Evolutionary conservation across 2,113 vertebrate genomes (phyloP).

Genomic region (Chascanopsetta lugubris): DNA sequence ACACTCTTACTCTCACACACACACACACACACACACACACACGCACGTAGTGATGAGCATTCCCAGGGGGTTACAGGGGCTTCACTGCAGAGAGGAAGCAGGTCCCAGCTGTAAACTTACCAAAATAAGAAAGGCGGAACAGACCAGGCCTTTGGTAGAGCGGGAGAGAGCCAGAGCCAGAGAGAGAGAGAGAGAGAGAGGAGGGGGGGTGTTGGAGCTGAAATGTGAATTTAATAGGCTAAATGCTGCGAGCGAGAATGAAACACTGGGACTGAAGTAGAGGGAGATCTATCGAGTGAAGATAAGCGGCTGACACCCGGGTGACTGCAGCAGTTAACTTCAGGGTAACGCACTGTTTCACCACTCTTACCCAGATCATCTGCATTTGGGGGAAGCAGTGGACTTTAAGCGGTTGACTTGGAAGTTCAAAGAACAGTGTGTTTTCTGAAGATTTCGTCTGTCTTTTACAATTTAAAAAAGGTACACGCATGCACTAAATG

Average conservation of each 20-base stretch:
- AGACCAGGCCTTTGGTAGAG: not conserved
- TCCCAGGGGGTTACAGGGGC: slow-evolving; percentile 35
- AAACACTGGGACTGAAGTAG: slow-evolving; percentile 8
- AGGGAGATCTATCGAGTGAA: slow-evolving; percentile 21
- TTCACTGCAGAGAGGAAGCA: slow-evolving; percentile 43
- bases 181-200: not conserved
- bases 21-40: slow-evolving; percentile 20
- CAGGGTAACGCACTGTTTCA: slow-evolving; percentile 7
- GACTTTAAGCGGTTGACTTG: not conserved
- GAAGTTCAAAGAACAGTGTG: not conserved
- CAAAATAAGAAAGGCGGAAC: slow-evolving; percentile 29
- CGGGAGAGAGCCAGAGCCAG: not conserved
- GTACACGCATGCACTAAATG: not conserved
- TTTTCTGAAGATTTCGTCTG: not conserved
- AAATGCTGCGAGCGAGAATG: slow-evolving; percentile 28
- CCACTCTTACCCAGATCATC: not conserved
- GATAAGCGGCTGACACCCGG: slow-evolving; percentile 35
- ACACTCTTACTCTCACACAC: not conserved
- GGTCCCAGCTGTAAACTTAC: slow-evolving; percentile 57
- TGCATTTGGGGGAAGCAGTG: slow-evolving; percentile 4
- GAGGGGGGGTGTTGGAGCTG: slow-evolving; percentile 1
- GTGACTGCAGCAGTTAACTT: slow-evolving; percentile 29
- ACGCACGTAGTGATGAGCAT: slow-evolving; percentile 32
- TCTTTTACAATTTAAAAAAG: not conserved
- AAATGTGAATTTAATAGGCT: slow-evolving; percentile 56